Base-by-base conservation (phyloP, 2,797 vertebrate genomes). In the Tinamus major region DNA sequence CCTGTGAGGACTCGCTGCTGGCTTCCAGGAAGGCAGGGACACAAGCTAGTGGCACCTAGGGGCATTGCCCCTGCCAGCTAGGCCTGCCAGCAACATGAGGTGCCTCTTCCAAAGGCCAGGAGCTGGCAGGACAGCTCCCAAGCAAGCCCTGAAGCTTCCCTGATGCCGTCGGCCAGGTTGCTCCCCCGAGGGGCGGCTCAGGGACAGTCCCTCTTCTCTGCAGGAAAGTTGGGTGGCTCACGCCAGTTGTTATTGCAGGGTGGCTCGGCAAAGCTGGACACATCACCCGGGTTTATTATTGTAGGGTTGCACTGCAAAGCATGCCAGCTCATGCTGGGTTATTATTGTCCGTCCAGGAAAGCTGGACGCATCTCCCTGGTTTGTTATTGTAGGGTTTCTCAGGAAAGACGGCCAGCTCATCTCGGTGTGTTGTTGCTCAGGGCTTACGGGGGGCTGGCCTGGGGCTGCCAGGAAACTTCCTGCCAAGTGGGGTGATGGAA, bases 341-440 rank as follows among this genome's bases (percentile, higher is more conserved):
- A 96, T 95, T 96, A 95, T 95, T 94, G 94, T 95, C 93, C 86
- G 91, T 79, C 82, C 96, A 93, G 88, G 95, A 96, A 93, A 94
- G 68, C 90, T 91, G 93, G 93, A 93, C 88, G 44, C 93, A 90
- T 48, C 4, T 82, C 2, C 4, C 41, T 53, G 63, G 65, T 78
- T 96, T 96, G 91, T 96, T 96, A 93, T 95, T 94, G 79, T 76
- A 87, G 85, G 92, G 87, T 78, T 94, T 64, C 82, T 91, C 93
- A 95, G 95, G 92, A 95, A 95, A 70, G 79, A 87, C 1, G 19
- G 94, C 79, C 90, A 95, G 87, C 93, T 96, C 93, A 95, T 94
- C 92, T 67, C 8, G 6, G 59, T 59, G 91, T 90, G 90, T 68
- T 94, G 77, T 93, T 95, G 84, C 44, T 10, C 75, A 93, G 90